These are phyloP conservation scores for Pachypanchax playfairii DNA, from an alignment of 2,113 vertebrate species.

Conservation along the genomic window DNA sequence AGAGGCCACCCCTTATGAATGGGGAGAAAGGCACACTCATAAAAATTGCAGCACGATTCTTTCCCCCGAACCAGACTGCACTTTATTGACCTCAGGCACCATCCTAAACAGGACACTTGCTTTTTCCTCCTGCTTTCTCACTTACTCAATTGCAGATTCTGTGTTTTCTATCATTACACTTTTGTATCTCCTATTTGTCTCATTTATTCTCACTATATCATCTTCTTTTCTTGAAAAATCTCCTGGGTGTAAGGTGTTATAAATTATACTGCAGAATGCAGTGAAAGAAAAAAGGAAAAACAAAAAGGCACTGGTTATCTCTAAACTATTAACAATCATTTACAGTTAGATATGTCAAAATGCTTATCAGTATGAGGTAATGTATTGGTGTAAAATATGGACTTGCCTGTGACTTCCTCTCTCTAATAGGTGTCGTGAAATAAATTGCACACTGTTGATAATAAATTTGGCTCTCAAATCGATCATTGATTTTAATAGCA, in stretches of 20 bases:
- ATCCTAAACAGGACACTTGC: conserved; percentile 47
- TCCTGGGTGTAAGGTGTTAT: conserved; percentile 7
- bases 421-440: neutral
- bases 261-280: conserved; percentile 28
- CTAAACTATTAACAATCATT: conserved; percentile 56
- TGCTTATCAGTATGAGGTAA: conserved; percentile 6
- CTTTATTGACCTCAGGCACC: conserved; percentile 54
- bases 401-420: neutral
- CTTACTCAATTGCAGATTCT: conserved; percentile 4
- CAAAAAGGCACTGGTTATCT: conserved; percentile 1
- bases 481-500: too few species aligned
- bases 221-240: conserved; percentile 2
- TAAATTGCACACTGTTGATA: too few species aligned
- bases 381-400: neutral
- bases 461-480: too few species aligned
- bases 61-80: conserved; percentile 35
- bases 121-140: conserved; percentile 5
- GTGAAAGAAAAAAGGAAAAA: conserved; percentile 51
- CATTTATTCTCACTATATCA: conserved; percentile 42
- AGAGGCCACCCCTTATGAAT: conserved; percentile 60
- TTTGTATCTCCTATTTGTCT: conserved; percentile 43
- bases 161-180: conserved; percentile 23
- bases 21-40: conserved; percentile 56
- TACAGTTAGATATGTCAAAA: conserved; percentile 18
- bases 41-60: conserved; percentile 62